Evolutionary conservation across 2,888 invertebrate genomes (phyloP), one percentile per base, ranked within the genome.

Genomic region (Timema cristinae): DNA sequence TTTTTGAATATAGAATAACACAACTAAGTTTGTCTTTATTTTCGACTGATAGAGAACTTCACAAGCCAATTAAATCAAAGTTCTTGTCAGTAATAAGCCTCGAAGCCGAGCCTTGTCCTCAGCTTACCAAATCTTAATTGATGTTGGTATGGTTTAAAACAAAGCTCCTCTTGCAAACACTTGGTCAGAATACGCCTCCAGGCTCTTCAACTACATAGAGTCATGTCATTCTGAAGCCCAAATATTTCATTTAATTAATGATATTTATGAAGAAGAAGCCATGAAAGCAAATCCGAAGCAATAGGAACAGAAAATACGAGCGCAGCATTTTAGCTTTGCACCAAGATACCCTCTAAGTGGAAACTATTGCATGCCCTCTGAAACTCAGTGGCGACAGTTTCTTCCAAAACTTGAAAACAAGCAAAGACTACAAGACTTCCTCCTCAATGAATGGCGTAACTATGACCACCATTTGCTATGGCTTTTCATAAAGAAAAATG

Each of bases 81-180:
- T 59, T 59, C 8, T 59, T 59, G 59, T 59, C 9, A 59, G n/a
- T 59, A 59, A 0, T 59, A 8, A 59, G 32, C 32, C 59, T n/a
- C n/a, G 5, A 59, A 59, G 15, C n/a, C 0, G 59, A 9, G 9
- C 59, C 5, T 32, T n/a, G n/a, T 59, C 59, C 59, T 8, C 59
- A 8, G 4, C 15, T 15, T 13, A n/a, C 15, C 15, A n/a, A 9
- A n/a, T 13, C 59, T 32, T n/a, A 15, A 59, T n/a, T 16, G 59
- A 59, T 59, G 59, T n/a, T 59, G 59, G 59, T n/a, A 59, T n/a
- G 59, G 59, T 59, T 15, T 13, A 32, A n/a, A 59, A 59, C 32
- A 59, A n/a, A 59, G 59, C n/a, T 32, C 59, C 59, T 4, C 59
- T 16, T 32, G 32, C 32, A 32, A 59, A n/a, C 9, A 59, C 13